Conservation (phyloP, 2,888 invertebrate genomes). For the Ormyrus labotus region DNA sequence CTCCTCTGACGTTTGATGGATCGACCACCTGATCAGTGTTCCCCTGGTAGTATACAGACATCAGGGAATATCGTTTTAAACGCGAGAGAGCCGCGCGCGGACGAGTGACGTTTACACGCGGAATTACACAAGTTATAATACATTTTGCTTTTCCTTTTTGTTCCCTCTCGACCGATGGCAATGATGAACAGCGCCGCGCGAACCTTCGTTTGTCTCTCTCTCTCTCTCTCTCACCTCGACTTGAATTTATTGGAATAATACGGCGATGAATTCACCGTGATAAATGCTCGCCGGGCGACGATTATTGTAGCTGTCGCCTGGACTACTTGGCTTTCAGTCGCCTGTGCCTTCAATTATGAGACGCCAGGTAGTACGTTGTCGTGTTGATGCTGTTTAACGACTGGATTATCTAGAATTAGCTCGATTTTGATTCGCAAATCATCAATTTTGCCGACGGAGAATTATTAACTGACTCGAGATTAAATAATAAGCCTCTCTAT, state of each 20-base stretch:
- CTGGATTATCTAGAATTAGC: not conserved
- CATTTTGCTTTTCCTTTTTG: slow-evolving; percentile 3
- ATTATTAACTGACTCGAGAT: too few relatives aligned
- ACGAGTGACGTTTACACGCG: slow-evolving; percentile 5
- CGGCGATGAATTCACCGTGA: slow-evolving; percentile 22
- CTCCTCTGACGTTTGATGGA: slow-evolving; percentile 24
- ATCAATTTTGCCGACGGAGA: not conserved
- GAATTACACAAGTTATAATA: too few relatives aligned
- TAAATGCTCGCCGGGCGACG: not conserved
- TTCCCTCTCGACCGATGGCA: not conserved
- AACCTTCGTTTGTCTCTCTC: too few relatives aligned
- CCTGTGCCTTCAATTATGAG: not conserved
- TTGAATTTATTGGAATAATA: slow-evolving; percentile 42
- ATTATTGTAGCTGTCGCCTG: slow-evolving; percentile 9
- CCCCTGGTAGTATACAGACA: not conserved
- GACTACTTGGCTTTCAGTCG: slow-evolving; percentile 1
- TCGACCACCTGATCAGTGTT: slow-evolving; percentile 41
- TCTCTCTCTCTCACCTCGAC: slow-evolving; percentile 12
- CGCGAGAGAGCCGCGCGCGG: not conserved
- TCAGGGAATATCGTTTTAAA: slow-evolving; percentile 18
- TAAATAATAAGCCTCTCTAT: too few relatives aligned
- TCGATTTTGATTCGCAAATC: not conserved
- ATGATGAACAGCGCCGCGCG: slow-evolving; percentile 20
- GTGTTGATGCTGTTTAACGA: not conserved
- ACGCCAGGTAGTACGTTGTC: not conserved